Evolutionary conservation across 2,797 vertebrate genomes (phyloP).

Genomic region (Silurus lanzhouensis): DNA sequence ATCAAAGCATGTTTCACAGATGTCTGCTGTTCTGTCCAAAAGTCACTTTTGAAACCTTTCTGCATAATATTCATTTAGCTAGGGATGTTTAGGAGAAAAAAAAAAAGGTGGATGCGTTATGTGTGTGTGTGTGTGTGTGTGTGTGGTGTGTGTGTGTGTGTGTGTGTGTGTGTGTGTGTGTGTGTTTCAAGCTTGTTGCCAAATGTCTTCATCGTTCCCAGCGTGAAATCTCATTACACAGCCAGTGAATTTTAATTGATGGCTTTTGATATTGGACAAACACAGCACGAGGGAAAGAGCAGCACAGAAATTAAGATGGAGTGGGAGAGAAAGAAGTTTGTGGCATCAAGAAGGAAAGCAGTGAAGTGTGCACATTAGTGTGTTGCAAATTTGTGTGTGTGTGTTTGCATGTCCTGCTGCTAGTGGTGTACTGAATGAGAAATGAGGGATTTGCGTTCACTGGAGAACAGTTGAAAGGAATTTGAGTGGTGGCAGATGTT

Average conservation of each 20-base stretch:
- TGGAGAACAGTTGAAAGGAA: conserved; percentile 52
- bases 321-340: conserved; percentile 22
- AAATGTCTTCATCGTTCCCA: conserved; percentile 56
- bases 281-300: conserved; percentile 33
- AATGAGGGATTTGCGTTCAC: conserved; percentile 39
- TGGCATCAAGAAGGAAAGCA: conserved; percentile 14
- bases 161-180: conserved; percentile 24
- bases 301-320: conserved; percentile 32
- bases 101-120: conserved; percentile 38
- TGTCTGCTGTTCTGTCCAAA: conserved; percentile 51
- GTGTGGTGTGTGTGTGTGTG: conserved; percentile 2
- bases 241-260: conserved; percentile 57
- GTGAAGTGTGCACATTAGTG: conserved; percentile 6
- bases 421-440: conserved; percentile 43
- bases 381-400: conserved; percentile 23
- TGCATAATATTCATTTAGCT: conserved; percentile 47
- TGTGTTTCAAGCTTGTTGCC: conserved; percentile 54
- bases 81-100: conserved; percentile 35
- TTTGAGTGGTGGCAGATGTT: conserved; percentile 54
- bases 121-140: neutral
- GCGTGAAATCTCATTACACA: conserved; percentile 57
- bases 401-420: conserved; percentile 37
- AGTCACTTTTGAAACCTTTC: conserved; percentile 41
- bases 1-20: conserved; percentile 59
- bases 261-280: conserved; percentile 50